Percentiles rank a stretch among this genome's conserved stretches.
These are phyloP conservation scores for Helicolenus hilgendorfi DNA, from an alignment of 2,797 vertebrate genomes.

Conservation along the genomic window DNA sequence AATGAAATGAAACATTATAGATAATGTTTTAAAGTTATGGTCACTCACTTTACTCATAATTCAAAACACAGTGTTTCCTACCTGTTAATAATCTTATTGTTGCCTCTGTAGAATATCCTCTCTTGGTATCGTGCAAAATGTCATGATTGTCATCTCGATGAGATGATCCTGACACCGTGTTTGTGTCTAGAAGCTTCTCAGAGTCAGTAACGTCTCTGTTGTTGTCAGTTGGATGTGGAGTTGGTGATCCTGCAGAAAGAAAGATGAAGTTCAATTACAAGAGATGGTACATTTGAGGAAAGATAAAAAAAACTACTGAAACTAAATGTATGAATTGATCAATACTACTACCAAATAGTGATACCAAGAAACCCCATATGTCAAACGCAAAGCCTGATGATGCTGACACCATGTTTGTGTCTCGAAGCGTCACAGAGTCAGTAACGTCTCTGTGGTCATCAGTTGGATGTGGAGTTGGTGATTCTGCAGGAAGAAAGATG, in stretches of 20 bases:
- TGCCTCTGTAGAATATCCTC: constrained; percentile 3
- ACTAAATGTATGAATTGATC: not conserved
- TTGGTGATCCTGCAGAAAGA: not conserved
- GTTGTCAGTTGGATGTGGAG: not conserved
- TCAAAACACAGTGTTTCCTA: not conserved
- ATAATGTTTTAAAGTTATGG: not conserved
- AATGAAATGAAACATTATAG: not conserved
- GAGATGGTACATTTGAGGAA: not conserved
- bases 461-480: not conserved
- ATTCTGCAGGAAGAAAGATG: not conserved
- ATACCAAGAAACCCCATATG: not conserved
- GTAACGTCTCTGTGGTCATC: not conserved
- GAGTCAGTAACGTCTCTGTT: not conserved
- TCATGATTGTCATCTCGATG: not conserved
- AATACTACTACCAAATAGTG: not conserved
- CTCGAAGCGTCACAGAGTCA: not conserved
- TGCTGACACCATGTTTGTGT: not conserved
- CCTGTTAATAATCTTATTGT: constrained; percentile 13
- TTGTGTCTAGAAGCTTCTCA: not conserved
- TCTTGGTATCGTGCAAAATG: too few relatives aligned
- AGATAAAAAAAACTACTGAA: not conserved
- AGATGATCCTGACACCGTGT: too few relatives aligned
- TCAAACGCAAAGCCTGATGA: too few relatives aligned
- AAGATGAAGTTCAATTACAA: not conserved
- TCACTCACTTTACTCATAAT: not conserved